Conservation (phyloP, 2,888 invertebrate genomes). For the Lasioglossum lativentre region DNA sequence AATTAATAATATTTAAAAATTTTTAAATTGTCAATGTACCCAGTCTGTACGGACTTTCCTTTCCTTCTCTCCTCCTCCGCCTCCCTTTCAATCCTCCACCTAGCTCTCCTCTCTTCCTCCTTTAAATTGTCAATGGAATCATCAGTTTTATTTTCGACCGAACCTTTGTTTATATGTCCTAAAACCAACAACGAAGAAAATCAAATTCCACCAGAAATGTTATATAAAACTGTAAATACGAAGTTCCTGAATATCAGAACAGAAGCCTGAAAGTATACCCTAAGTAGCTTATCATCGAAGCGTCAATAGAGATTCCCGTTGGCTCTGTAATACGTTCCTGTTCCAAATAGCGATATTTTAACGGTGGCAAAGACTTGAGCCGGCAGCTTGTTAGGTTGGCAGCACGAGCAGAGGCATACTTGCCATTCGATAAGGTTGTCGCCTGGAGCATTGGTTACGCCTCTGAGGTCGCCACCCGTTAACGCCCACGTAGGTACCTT, state of each 20-base stretch:
- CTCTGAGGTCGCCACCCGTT: slow-evolving; percentile 67
- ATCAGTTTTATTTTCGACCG: neutral
- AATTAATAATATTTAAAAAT: too few relatives aligned
- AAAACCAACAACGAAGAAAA: neutral
- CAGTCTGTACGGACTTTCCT: too few relatives aligned
- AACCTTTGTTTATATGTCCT: neutral
- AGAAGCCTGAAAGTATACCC: neutral
- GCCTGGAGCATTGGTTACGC: slow-evolving; percentile 69
- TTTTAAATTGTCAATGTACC: too few relatives aligned
- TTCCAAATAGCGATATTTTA: slow-evolving; percentile 15
- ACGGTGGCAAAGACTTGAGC: slow-evolving; percentile 19
- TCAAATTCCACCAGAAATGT: neutral
- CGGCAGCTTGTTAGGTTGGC: slow-evolving; percentile 50
- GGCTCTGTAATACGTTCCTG: neutral
- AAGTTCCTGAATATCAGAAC: neutral
- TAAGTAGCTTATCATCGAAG: slow-evolving; percentile 5
- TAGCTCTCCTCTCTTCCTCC: too few relatives aligned
- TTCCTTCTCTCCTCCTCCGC: too few relatives aligned
- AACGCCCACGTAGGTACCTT: slow-evolving; percentile 66
- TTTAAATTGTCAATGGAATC: too few relatives aligned
- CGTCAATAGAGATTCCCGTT: neutral
- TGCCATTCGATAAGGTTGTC: slow-evolving; percentile 67
- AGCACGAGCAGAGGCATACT: slow-evolving; percentile 62
- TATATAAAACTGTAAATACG: neutral
- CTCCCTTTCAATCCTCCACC: too few relatives aligned